These are phyloP conservation scores for Girardinichthys multiradiatus DNA, from an alignment of 2,113 vertebrate genomes.

Conservation along the genomic window DNA sequence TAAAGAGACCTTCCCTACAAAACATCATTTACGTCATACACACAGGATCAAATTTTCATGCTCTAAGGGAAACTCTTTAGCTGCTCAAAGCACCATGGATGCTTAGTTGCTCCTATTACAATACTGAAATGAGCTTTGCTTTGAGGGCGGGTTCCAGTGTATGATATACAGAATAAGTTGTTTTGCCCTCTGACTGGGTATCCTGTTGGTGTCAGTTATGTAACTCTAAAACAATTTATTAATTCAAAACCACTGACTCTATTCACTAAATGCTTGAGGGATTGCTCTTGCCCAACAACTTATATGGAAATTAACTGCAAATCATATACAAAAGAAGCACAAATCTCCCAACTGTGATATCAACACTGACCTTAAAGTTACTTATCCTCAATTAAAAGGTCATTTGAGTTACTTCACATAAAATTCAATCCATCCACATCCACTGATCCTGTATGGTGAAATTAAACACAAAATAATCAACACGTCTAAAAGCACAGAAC, in stretches of 20 bases:
- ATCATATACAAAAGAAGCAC: neutral
- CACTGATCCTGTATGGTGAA: no score
- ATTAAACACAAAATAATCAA: no score
- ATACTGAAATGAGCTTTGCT: neutral
- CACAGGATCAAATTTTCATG: conserved; percentile 52
- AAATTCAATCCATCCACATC: no score
- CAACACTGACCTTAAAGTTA: no score
- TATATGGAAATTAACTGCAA: neutral
- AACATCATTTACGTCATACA: conserved; percentile 43
- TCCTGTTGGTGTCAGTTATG: no score
- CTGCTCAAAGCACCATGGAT: neutral
- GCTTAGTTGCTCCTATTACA: neutral
- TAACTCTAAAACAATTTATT: no score
- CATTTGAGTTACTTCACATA: no score
- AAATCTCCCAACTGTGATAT: neutral
- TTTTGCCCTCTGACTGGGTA: no score
- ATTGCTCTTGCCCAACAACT: neutral
- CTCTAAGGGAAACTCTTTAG: conserved; percentile 7
- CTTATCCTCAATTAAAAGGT: no score
- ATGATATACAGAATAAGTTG: neutral
- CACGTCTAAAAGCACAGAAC: no score
- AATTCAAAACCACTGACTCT: no score
- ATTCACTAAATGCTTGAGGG: neutral
- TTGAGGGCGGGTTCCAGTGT: neutral
- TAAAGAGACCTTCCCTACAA: conserved; percentile 39